Conservation (phyloP, 1,140 invertebrate species). For the Drosophila nikananu region DNA sequence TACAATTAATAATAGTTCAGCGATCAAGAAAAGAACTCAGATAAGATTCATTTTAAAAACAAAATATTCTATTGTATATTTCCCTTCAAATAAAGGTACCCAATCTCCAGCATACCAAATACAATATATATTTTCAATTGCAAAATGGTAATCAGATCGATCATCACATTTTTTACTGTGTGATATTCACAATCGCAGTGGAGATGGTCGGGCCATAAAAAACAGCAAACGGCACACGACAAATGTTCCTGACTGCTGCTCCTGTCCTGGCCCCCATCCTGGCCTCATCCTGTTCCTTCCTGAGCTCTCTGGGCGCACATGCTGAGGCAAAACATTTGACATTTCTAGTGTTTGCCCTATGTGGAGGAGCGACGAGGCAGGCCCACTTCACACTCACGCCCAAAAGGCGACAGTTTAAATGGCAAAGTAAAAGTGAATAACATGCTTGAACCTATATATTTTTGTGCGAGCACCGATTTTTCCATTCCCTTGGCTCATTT, state of each 20-base stretch:
- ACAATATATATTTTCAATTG: not conserved
- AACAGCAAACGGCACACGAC: constrained; percentile 43
- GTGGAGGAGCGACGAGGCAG: constrained; percentile 22
- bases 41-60: not conserved
- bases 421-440: constrained; percentile 50
- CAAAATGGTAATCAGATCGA: not conserved
- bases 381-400: constrained; percentile 24
- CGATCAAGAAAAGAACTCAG: not conserved
- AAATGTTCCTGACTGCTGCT: constrained; percentile 55
- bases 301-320: constrained; percentile 27
- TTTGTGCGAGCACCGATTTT: constrained; percentile 35
- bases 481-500: constrained; percentile 25
- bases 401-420: constrained; percentile 49
- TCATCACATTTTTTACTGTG: constrained; percentile 14
- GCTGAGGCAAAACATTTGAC: constrained; percentile 56
- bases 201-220: constrained; percentile 41
- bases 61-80: not conserved
- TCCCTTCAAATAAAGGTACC: not conserved
- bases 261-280: constrained; percentile 20
- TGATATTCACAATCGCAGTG: constrained; percentile 14
- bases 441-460: constrained; percentile 19
- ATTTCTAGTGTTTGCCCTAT: constrained; percentile 63
- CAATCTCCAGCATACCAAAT: no score
- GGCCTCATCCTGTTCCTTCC: constrained; percentile 8
- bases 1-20: no score